phyloP scores from a whole-genome alignment of 2,797 vertebrate species.

The Gadopsis marmoratus region DNA sequence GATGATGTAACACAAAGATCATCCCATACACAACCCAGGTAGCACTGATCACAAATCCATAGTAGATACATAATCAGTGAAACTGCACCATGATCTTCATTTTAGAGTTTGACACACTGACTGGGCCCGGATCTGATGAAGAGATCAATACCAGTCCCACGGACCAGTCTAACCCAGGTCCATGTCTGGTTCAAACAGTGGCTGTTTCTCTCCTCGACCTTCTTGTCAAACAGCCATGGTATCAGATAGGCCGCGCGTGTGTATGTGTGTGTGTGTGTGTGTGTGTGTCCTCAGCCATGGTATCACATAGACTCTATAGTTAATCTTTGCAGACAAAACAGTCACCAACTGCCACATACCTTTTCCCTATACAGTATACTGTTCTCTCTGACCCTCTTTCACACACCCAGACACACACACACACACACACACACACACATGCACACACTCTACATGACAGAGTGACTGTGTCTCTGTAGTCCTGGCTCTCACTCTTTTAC shows the following conservation, averaged over 20 bases:
- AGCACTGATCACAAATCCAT: not conserved
- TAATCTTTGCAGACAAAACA: conserved; percentile 70
- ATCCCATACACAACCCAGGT: not conserved
- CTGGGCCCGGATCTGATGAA: not conserved
- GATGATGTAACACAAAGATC: not conserved
- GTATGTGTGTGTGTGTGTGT: conserved; percentile 15
- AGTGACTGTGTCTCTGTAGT: not conserved
- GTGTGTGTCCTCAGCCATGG: not conserved
- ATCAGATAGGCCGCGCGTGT: conserved; percentile 24
- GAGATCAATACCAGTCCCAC: conserved; percentile 1
- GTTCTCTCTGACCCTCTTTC: conserved; percentile 13
- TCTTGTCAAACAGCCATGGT: conserved; percentile 25
- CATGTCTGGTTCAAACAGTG: conserved; percentile 29
- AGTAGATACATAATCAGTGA: not conserved
- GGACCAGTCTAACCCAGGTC: not conserved
- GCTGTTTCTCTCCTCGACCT: conserved; percentile 42
- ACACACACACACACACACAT: conserved; percentile 3
- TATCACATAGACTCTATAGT: conserved; percentile 53
- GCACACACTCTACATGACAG: not conserved
- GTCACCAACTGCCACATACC: conserved; percentile 59
- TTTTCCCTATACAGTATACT: conserved; percentile 12
- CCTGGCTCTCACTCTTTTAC: not conserved
- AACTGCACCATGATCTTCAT: not conserved
- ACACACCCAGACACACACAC: not conserved
- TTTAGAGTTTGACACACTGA: not conserved